phyloP scores from a whole-genome alignment of 2,888 invertebrate genomes.

The Andrena marginata region DNA sequence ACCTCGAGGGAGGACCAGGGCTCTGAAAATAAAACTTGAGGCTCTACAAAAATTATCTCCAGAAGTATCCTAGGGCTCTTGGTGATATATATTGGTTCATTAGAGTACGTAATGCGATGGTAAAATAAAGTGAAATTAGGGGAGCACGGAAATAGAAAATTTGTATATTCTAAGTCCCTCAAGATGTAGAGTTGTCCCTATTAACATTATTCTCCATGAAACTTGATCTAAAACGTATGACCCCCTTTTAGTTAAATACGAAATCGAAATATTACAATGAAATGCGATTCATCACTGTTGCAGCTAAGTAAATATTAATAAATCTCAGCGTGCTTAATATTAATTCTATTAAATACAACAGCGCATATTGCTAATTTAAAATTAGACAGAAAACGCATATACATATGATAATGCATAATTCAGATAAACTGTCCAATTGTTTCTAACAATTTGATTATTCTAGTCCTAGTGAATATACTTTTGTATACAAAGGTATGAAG shows the following conservation, averaged over 20 bases:
- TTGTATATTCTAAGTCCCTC: neutral
- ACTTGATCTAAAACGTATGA: neutral
- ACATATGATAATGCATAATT: no score
- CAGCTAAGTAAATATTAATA: neutral
- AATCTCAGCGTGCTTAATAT: neutral
- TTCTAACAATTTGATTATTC: no score
- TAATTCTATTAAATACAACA: no score
- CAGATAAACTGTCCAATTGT: no score
- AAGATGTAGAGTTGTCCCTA: neutral
- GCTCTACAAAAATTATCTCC: conserved; percentile 27
- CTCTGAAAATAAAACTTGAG: conserved; percentile 29
- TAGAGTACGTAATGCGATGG: conserved; percentile 3
- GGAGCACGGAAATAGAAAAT: neutral
- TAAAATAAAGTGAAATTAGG: neutral
- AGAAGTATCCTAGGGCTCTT: neutral
- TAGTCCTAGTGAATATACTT: no score
- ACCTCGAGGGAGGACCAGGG: neutral
- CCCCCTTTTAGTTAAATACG: neutral
- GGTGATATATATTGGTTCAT: conserved; percentile 11
- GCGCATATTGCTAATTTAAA: no score
- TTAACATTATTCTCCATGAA: neutral
- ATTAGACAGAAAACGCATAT: no score
- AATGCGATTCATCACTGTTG: neutral
- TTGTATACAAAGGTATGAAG: no score
- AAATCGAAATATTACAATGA: neutral